These are phyloP conservation scores for Suncus etruscus DNA, from an alignment of 2,113 vertebrate species.

Conservation along the genomic window DNA sequence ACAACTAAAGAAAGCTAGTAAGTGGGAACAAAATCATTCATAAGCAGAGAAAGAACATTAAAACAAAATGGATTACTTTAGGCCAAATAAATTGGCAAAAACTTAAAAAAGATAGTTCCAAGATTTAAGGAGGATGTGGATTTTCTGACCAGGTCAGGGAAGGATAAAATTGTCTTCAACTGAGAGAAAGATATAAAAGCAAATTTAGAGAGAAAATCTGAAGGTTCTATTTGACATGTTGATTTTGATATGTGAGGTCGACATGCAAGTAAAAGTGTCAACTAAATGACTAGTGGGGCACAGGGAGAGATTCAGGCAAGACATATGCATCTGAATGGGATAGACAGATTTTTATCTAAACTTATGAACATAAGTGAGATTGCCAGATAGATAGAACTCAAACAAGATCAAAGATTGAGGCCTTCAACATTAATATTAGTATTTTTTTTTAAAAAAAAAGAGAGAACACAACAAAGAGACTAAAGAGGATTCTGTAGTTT, in stretches of 20 bases:
- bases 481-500: background rate
- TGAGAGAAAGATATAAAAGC: background rate
- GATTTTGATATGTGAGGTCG: background rate
- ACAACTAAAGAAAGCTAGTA: background rate
- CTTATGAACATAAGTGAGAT: background rate
- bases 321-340: background rate
- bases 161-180: background rate
- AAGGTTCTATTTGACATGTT: background rate
- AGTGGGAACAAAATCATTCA: constrained; percentile 23
- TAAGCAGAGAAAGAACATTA: constrained; percentile 20
- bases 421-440: background rate
- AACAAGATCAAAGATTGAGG: background rate
- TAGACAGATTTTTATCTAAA: background rate
- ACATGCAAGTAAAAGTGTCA: background rate
- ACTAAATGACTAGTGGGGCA: background rate
- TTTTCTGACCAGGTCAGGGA: background rate
- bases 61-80: background rate
- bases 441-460: background rate
- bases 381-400: background rate
- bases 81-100: background rate
- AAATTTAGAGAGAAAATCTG: background rate
- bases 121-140: background rate
- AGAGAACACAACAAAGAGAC: background rate
- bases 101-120: background rate
- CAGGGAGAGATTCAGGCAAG: background rate